These are phyloP conservation scores for Dioctria rufipes DNA, from an alignment of 2,888 invertebrate genomes.

Conservation along the genomic window DNA sequence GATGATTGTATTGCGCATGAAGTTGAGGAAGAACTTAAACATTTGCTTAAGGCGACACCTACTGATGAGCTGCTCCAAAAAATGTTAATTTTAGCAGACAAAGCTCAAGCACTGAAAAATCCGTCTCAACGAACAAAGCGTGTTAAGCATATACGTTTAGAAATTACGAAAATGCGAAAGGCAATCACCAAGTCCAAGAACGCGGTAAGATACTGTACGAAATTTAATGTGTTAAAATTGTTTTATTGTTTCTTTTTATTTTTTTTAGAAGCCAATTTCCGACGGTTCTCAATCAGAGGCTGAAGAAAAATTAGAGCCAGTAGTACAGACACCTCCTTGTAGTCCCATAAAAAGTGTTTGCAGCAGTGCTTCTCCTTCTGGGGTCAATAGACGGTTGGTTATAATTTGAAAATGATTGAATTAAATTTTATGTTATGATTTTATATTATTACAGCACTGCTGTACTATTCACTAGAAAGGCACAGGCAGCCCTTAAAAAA, in stretches of 20 bases:
- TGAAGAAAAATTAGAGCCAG: slow-evolving; percentile 64
- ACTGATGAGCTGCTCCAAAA: slow-evolving; percentile 69
- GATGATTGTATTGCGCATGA: slow-evolving; percentile 74
- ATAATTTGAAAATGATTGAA: background rate
- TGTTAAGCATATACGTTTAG: slow-evolving; percentile 74
- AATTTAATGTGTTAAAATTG: background rate
- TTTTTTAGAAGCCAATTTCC: slow-evolving; percentile 58
- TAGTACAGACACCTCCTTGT: slow-evolving; percentile 69
- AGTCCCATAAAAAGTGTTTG: slow-evolving; percentile 69
- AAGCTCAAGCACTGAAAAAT: slow-evolving; percentile 76
- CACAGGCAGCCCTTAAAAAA: slow-evolving; percentile 74
- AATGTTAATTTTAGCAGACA: slow-evolving; percentile 76
- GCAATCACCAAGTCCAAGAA: slow-evolving; percentile 66
- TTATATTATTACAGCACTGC: slow-evolving; percentile 74
- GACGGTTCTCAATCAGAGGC: slow-evolving; percentile 69
- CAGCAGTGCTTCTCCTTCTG: slow-evolving; percentile 70
- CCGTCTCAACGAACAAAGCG: slow-evolving; percentile 75
- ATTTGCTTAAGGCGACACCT: slow-evolving; percentile 66
- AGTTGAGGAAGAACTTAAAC: slow-evolving; percentile 74
- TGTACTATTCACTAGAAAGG: slow-evolving; percentile 84
- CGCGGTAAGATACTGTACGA: slow-evolving; percentile 62
- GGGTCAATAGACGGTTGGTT: slow-evolving; percentile 70
- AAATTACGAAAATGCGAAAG: slow-evolving; percentile 75
- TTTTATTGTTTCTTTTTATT: background rate
- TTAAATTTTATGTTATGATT: background rate